These are phyloP conservation scores for Megaceryle maxima DNA, from an alignment of 2,113 vertebrate species.

Conservation along the genomic window DNA sequence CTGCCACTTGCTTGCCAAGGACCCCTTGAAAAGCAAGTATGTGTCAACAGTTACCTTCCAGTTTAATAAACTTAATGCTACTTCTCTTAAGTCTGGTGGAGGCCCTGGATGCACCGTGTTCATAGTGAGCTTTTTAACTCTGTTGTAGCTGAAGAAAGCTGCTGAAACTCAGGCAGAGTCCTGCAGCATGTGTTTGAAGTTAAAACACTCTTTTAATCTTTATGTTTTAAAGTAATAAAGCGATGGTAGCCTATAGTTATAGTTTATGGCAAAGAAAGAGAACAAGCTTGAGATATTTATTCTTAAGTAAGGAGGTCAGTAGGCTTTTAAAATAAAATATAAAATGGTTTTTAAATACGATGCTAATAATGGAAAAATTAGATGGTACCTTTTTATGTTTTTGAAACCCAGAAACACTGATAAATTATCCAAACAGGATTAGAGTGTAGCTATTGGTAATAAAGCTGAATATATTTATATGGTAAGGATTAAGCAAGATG, in stretches of 20 bases:
- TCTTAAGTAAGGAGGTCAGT: not conserved
- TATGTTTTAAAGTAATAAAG: not conserved
- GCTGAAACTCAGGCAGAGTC: not conserved
- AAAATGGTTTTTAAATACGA: not conserved
- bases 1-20: constrained; percentile 71
- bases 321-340: not conserved
- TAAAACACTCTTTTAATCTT: not conserved
- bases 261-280: not conserved
- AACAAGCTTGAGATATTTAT: not conserved
- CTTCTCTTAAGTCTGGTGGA: constrained; percentile 46
- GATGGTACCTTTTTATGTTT: not conserved
- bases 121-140: not conserved
- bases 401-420: not conserved
- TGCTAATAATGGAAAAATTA: not conserved
- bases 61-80: constrained; percentile 64
- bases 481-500: not conserved
- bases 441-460: not conserved
- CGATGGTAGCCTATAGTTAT: accelerated
- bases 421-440: constrained; percentile 37
- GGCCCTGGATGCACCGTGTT: not conserved
- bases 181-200: not conserved
- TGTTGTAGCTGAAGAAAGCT: not conserved
- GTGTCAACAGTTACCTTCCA: constrained; percentile 72
- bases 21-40: constrained; percentile 71
- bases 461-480: not conserved